These are phyloP conservation scores for Achatina immaculata DNA, from an alignment of 1,140 invertebrate species.

Conservation along the genomic window DNA sequence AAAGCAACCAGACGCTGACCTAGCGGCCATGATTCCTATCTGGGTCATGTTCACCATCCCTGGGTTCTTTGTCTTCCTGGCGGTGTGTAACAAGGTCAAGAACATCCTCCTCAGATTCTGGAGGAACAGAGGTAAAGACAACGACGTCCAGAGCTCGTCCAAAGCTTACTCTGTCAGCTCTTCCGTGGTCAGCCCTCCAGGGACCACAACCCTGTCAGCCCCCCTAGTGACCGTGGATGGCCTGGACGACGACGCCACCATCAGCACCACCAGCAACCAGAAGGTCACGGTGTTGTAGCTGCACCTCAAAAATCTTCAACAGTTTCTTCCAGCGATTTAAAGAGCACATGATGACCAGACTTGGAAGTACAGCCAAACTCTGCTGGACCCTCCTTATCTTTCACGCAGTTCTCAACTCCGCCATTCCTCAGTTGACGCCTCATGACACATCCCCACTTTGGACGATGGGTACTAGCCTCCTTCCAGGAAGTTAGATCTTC, in stretches of 20 bases:
- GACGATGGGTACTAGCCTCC: too few relatives aligned
- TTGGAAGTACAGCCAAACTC: constrained; percentile 2
- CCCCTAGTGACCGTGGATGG: constrained; percentile 64
- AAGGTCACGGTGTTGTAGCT: constrained; percentile 66
- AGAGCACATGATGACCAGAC: background rate
- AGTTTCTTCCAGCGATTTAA: background rate
- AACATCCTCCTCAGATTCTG: constrained; percentile 49
- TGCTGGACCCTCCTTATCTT: background rate
- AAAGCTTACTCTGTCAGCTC: constrained; percentile 64
- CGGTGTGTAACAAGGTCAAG: constrained; percentile 54
- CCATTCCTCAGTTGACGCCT: too few relatives aligned
- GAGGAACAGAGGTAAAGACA: constrained; percentile 55
- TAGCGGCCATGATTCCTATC: constrained; percentile 62
- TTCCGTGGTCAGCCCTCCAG: constrained; percentile 62
- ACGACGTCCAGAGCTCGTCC: constrained; percentile 46
- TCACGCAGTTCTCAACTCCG: too few relatives aligned
- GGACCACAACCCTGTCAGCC: constrained; percentile 64
- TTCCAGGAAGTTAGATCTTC: too few relatives aligned
- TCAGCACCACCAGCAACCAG: constrained; percentile 53
- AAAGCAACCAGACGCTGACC: constrained; percentile 58
- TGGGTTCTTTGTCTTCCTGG: constrained; percentile 60
- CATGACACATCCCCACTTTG: too few relatives aligned
- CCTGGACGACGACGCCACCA: constrained; percentile 52
- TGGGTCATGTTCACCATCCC: constrained; percentile 67
- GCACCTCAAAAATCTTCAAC: background rate